Evolutionary conservation across 2,888 invertebrate genomes (phyloP).

Genomic region (Ceratothoa steindachneri): DNA sequence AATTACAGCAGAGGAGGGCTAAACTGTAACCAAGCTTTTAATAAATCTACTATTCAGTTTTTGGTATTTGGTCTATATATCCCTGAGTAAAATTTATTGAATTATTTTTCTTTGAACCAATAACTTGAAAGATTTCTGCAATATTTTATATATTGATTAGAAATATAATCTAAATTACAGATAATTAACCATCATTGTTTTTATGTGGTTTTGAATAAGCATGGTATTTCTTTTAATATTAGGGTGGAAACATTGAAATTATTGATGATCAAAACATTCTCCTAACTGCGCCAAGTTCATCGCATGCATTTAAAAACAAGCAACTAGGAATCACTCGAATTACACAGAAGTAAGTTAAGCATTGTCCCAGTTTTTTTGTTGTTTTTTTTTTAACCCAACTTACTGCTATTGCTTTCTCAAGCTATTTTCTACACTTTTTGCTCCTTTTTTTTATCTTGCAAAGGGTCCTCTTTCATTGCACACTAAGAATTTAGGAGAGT

Average conservation of each 20-base stretch:
- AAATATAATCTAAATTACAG: not conserved
- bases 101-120: not conserved
- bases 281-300: slow-evolving; percentile 36
- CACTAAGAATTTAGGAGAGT: too few relatives aligned
- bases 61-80: not conserved
- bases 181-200: not conserved
- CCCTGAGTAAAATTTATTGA: not conserved
- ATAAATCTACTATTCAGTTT: too few relatives aligned
- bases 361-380: not conserved
- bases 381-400: too few relatives aligned
- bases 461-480: too few relatives aligned
- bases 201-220: too few relatives aligned
- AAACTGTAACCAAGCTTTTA: too few relatives aligned
- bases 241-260: slow-evolving; percentile 33
- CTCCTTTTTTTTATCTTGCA: not conserved
- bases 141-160: not conserved
- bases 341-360: slow-evolving; percentile 30
- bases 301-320: slow-evolving; percentile 44
- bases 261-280: slow-evolving; percentile 23
- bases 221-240: slow-evolving; percentile 6
- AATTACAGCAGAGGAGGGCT: too few relatives aligned
- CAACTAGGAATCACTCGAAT: slow-evolving; percentile 37
- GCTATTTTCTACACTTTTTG: not conserved
- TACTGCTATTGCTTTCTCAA: too few relatives aligned
- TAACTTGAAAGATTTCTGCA: not conserved